A percentile compares a stretch with the other conserved stretches of the same genome.
These are phyloP conservation scores for Drosophila dunni DNA, from an alignment of 1,140 invertebrate genomes.

Conservation along the genomic window DNA sequence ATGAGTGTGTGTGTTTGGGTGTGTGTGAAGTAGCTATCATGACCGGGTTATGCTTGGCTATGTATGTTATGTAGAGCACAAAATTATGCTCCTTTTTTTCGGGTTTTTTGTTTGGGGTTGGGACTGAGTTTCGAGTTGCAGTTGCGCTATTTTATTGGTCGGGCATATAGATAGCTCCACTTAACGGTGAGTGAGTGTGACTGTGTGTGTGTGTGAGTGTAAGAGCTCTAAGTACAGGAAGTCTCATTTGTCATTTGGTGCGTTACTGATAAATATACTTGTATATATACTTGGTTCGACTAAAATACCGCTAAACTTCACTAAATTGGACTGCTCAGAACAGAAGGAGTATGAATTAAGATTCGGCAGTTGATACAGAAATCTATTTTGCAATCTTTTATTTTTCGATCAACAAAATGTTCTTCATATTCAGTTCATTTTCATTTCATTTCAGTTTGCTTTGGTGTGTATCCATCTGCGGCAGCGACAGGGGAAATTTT, in stretches of 20 bases:
- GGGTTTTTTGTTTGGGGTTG: slow-evolving; percentile 8
- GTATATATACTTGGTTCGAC: slow-evolving; percentile 3
- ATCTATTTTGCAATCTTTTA: slow-evolving; percentile 59
- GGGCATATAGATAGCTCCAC: neutral
- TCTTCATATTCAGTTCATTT: slow-evolving; percentile 54
- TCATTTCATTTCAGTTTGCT: slow-evolving; percentile 53
- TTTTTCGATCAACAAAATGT: slow-evolving; percentile 37
- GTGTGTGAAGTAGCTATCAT: slow-evolving; percentile 44
- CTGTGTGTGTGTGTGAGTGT: slow-evolving; percentile 1
- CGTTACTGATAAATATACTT: neutral
- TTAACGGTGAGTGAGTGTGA: slow-evolving; percentile 11
- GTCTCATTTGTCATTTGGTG: slow-evolving; percentile 21
- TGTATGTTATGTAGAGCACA: slow-evolving; percentile 46
- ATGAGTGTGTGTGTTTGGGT: slow-evolving; percentile 14
- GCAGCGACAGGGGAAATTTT: slow-evolving; percentile 30
- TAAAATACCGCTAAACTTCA: slow-evolving; percentile 29
- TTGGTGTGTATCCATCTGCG: slow-evolving; percentile 71
- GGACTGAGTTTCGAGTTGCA: slow-evolving; percentile 34
- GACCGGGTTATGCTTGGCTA: slow-evolving; percentile 51
- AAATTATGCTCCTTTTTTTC: slow-evolving; percentile 19
- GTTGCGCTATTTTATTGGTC: slow-evolving; percentile 37
- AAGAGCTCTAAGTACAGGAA: slow-evolving; percentile 42
- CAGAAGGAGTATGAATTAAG: slow-evolving; percentile 85
- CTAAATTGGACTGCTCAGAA: slow-evolving; percentile 75
- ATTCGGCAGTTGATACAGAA: slow-evolving; percentile 85